Percentiles rank a stretch among this genome's conserved stretches.
Evolutionary conservation across 2,888 invertebrate genomes (phyloP).

Genomic region (Prosapia bicincta): DNA sequence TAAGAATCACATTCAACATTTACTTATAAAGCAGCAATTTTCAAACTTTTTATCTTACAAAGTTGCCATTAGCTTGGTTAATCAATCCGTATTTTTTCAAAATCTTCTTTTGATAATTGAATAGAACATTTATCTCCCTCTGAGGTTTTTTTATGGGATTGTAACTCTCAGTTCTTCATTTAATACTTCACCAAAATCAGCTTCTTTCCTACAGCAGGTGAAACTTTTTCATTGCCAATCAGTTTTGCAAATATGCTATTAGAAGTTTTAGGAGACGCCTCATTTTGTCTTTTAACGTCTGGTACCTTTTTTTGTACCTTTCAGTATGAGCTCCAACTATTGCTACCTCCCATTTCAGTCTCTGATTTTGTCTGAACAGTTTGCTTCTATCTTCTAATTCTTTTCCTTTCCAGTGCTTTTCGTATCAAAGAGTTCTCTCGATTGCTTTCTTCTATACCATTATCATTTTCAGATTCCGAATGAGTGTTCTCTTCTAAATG

Average conservation of each 20-base stretch:
- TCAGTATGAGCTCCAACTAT: neutral
- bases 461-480: no score
- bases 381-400: no score
- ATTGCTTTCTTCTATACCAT: no score
- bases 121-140: conserved; percentile 4
- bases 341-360: neutral
- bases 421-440: no score
- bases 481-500: no score
- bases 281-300: conserved; percentile 1
- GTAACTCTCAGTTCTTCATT: conserved; percentile 7
- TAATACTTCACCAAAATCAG: neutral
- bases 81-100: neutral
- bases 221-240: conserved; percentile 4
- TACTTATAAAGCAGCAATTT: no score
- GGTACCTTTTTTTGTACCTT: conserved; percentile 8
- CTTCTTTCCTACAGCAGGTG: conserved; percentile 2
- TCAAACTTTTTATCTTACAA: conserved; percentile 2
- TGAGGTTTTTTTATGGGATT: neutral
- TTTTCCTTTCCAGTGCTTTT: no score
- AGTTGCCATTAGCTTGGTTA: neutral
- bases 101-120: neutral
- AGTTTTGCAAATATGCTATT: neutral
- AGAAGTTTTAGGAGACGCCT: neutral
- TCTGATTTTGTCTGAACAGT: neutral
- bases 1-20: no score